phyloP scores from a whole-genome alignment of 2,797 vertebrate genomes.

The Liasis olivaceus region DNA sequence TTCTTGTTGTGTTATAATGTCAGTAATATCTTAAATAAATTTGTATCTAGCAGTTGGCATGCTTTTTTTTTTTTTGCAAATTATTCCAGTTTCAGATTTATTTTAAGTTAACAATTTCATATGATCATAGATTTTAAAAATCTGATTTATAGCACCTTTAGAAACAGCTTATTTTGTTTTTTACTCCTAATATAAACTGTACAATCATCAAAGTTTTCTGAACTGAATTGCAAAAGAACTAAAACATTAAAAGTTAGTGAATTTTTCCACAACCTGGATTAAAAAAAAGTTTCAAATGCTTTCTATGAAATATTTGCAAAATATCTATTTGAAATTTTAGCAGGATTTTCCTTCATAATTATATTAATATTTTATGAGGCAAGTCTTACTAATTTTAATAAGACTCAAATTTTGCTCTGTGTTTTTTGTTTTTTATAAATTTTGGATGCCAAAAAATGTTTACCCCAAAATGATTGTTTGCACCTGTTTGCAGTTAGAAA shows the following conservation, averaged over 20 bases:
- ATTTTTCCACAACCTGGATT: no score
- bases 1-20: conserved; percentile 23
- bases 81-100: neutral
- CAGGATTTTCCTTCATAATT: no score
- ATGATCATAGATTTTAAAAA: neutral
- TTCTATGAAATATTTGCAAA: no score
- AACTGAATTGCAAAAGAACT: neutral
- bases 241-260: no score
- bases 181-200: no score
- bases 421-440: neutral
- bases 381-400: neutral
- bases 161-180: neutral
- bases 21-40: conserved; percentile 17
- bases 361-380: neutral
- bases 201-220: neutral
- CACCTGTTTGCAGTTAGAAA: neutral
- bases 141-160: neutral
- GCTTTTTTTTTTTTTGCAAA: neutral
- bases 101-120: conserved; percentile 18
- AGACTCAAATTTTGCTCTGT: neutral
- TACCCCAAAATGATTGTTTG: neutral
- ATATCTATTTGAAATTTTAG: no score
- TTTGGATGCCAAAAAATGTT: neutral
- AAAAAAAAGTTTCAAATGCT: no score
- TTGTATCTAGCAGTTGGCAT: conserved; percentile 3